Percentiles rank a stretch among this genome's conserved stretches.
phyloP scores from a whole-genome alignment of 2,113 vertebrate species.

The Strix uralensis region DNA sequence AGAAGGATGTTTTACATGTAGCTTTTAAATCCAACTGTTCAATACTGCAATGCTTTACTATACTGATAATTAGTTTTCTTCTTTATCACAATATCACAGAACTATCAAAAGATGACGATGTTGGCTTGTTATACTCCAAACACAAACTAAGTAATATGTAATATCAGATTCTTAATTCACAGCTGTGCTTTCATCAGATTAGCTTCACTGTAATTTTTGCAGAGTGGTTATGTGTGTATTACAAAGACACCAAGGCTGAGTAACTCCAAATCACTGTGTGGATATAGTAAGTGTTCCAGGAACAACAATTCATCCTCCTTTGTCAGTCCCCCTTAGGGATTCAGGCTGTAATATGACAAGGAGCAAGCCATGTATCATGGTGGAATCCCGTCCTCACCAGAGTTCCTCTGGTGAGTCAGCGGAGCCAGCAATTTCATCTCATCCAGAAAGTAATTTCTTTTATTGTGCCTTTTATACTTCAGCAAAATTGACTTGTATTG shows the following conservation, averaged over 20 bases:
- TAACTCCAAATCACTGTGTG: not conserved
- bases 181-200: not conserved
- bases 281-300: not conserved
- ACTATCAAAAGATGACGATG: not conserved
- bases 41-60: not conserved
- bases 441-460: not conserved
- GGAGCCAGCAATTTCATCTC: not conserved
- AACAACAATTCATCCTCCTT: not conserved
- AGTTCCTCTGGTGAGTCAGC: not conserved
- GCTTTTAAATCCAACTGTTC: not conserved
- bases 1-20: not conserved
- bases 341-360: not conserved
- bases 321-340: not conserved
- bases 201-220: not conserved
- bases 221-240: not conserved
- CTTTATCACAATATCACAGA: not conserved
- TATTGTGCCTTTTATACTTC: not conserved
- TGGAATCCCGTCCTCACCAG: not conserved
- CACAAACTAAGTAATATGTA: not conserved
- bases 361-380: not conserved
- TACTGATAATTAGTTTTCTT: not conserved
- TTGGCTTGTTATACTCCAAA: not conserved
- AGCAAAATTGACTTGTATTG: not conserved
- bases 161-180: not conserved
- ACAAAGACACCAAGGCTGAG: not conserved